Conservation (phyloP, 2,113 vertebrate species). For the Sclerurus mexicanus region DNA sequence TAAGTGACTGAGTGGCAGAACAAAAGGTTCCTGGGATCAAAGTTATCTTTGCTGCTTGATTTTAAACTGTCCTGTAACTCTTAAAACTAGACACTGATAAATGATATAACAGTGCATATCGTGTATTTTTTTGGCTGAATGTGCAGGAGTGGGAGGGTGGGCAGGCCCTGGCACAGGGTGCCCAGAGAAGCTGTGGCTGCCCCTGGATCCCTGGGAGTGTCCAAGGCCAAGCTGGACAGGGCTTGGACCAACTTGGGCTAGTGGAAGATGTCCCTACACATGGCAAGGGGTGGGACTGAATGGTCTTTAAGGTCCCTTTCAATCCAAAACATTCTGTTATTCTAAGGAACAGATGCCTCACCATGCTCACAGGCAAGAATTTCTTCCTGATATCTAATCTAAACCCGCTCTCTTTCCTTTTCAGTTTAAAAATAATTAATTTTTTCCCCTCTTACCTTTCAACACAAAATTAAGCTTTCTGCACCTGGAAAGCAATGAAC, state of each 20-base stretch:
- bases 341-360: not conserved
- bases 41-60: not conserved
- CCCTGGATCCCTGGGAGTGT: not conserved
- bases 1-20: fast-evolving
- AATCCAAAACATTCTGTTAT: not conserved
- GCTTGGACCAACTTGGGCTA: not conserved
- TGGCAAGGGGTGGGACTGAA: not conserved
- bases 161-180: not conserved
- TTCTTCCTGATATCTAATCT: not conserved
- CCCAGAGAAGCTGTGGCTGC: not conserved
- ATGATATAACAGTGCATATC: fast-evolving
- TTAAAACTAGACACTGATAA: not conserved
- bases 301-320: not conserved
- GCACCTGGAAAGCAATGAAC: not conserved
- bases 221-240: not conserved
- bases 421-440: not conserved
- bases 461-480: not conserved
- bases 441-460: not conserved
- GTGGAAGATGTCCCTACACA: not conserved
- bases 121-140: not conserved
- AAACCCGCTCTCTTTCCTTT: not conserved
- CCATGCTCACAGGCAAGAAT: not conserved
- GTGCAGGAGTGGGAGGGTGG: not conserved
- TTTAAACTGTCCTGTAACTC: not conserved
- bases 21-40: not conserved